A percentile compares a stretch with the other conserved stretches of the same genome.
Conservation (phyloP, 2,888 invertebrate species). For the Pegoplata infirma region DNA sequence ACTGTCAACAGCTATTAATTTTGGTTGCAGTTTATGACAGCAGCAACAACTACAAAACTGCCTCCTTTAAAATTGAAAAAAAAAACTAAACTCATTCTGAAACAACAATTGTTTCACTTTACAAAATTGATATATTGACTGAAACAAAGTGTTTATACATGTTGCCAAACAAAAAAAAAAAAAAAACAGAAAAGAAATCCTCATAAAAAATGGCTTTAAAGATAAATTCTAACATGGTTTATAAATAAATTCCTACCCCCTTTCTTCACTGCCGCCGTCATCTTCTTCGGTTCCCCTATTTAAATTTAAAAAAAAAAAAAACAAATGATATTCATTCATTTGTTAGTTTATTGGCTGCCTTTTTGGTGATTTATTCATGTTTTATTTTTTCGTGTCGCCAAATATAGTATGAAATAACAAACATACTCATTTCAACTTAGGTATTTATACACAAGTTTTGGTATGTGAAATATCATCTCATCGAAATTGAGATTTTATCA, state of each 20-base stretch:
- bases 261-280: background rate
- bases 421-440: background rate
- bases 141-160: background rate
- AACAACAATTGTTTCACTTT: conserved; percentile 11
- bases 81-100: background rate
- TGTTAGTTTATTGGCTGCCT: conserved; percentile 40
- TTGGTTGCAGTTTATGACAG: conserved; percentile 39
- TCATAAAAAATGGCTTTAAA: conserved; percentile 55
- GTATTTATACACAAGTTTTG: conserved; percentile 27
- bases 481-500: conserved; percentile 60
- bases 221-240: conserved; percentile 61
- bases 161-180: conserved; percentile 1
- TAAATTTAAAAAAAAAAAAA: too few species aligned
- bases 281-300: background rate
- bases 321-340: conserved; percentile 45
- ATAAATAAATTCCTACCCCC: conserved; percentile 34
- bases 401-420: conserved; percentile 12
- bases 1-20: conserved; percentile 51
- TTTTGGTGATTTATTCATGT: conserved; percentile 57
- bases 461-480: conserved; percentile 60
- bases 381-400: conserved; percentile 45
- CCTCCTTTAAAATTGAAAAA: background rate
- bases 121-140: background rate
- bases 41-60: background rate
- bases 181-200: conserved; percentile 1